A percentile compares a stretch with the other conserved stretches of the same genome.
Evolutionary conservation across 2,888 invertebrate genomes (phyloP).

Genomic region (Philhelius pedissequus): DNA sequence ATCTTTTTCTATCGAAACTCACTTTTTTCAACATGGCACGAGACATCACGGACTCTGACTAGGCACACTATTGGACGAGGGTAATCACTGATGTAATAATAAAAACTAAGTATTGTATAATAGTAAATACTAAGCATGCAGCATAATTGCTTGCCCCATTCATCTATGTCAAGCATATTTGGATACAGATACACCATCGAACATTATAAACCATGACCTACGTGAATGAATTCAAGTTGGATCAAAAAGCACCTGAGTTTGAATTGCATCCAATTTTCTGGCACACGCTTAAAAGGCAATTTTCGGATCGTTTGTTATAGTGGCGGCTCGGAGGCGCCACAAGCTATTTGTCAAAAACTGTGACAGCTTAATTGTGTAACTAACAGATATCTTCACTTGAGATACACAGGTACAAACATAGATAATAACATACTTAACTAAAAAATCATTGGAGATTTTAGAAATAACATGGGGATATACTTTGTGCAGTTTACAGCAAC

Average conservation of each 20-base stretch:
- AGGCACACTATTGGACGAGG: neutral
- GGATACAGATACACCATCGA: constrained; percentile 8
- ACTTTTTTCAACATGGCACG: neutral
- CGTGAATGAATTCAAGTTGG: constrained; percentile 20
- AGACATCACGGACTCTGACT: neutral
- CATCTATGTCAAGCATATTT: constrained; percentile 25
- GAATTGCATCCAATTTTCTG: neutral
- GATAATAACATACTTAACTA: neutral
- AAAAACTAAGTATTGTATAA: constrained; percentile 28
- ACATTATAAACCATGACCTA: constrained; percentile 36
- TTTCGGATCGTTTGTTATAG: neutral
- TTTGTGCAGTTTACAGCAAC: neutral
- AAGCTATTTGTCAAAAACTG: neutral
- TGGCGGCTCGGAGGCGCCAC: constrained; percentile 12
- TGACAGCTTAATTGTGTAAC: constrained; percentile 4
- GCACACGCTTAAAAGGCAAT: neutral
- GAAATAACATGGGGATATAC: neutral
- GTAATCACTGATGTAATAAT: constrained; percentile 24
- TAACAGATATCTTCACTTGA: neutral
- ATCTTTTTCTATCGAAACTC: neutral
- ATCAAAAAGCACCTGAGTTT: neutral
- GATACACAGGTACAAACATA: neutral
- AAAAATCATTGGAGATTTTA: neutral
- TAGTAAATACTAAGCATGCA: constrained; percentile 23
- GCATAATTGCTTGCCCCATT: constrained; percentile 30